Percentiles rank a stretch among this genome's conserved stretches.
Conservation (phyloP, 1,140 invertebrate genomes). For the Drosophila truncata region DNA sequence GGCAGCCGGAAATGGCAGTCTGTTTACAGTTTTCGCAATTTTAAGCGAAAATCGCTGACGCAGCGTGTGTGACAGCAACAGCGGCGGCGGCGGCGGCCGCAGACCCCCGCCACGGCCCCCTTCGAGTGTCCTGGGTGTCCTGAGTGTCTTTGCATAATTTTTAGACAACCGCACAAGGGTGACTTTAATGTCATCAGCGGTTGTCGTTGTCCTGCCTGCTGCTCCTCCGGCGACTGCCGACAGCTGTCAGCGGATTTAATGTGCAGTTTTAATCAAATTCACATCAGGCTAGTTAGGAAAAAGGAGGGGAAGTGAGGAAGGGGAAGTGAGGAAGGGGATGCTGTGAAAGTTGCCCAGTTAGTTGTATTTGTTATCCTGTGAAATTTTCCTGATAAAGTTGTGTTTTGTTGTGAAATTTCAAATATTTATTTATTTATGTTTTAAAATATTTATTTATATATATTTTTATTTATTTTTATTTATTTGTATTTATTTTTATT, state of each 20-base stretch:
- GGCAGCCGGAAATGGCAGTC: slow-evolving; percentile 13
- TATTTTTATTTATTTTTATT: too few relatives aligned
- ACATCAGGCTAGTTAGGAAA: slow-evolving; percentile 42
- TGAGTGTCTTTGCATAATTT: slow-evolving; percentile 70
- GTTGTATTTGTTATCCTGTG: neutral
- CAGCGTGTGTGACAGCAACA: slow-evolving; percentile 52
- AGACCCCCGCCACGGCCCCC: slow-evolving; percentile 19
- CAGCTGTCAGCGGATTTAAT: slow-evolving; percentile 65
- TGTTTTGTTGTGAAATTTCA: too few relatives aligned
- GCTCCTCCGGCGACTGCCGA: slow-evolving; percentile 21
- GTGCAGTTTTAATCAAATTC: slow-evolving; percentile 72
- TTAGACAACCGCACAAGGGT: slow-evolving; percentile 59
- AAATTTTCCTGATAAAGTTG: too few relatives aligned
- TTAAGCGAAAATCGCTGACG: slow-evolving; percentile 65
- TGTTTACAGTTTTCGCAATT: slow-evolving; percentile 63
- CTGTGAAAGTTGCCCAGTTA: neutral
- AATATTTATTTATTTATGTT: too few relatives aligned
- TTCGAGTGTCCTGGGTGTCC: neutral
- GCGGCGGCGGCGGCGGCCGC: slow-evolving; percentile 20
- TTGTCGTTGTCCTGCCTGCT: too few relatives aligned
- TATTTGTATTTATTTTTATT: too few relatives aligned
- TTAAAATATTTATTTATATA: too few relatives aligned
- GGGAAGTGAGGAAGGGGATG: neutral
- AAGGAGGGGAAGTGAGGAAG: neutral
- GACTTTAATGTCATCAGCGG: slow-evolving; percentile 67